These are phyloP conservation scores for Strigamia crassipes DNA, from an alignment of 2,888 invertebrate genomes.

Conservation along the genomic window DNA sequence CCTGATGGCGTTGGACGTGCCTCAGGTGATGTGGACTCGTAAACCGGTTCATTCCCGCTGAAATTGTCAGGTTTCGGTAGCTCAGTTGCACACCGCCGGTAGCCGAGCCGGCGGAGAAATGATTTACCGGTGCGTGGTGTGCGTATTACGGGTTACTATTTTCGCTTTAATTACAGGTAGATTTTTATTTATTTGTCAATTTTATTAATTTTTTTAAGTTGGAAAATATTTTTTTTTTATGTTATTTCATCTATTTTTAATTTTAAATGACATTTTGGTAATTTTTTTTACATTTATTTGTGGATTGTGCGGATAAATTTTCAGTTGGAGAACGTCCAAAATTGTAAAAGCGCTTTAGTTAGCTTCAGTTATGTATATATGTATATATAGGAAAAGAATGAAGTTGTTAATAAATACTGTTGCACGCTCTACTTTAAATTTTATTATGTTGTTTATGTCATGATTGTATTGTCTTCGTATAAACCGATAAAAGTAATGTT, in stretches of 20 bases:
- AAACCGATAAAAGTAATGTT: neutral
- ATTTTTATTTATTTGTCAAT: too few species aligned
- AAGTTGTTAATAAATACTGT: neutral
- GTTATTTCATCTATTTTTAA: neutral
- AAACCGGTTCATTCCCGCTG: constrained; percentile 18
- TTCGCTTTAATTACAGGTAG: neutral
- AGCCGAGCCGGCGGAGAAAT: neutral
- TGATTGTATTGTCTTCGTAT: neutral
- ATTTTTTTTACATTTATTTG: neutral
- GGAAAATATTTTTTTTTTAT: neutral
- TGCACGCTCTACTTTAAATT: neutral
- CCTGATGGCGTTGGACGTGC: constrained; percentile 28
- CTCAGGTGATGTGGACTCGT: constrained; percentile 3
- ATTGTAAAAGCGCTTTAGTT: neutral
- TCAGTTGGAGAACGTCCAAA: neutral
- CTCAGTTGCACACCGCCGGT: neutral
- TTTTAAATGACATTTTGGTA: neutral
- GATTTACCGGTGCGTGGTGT: neutral
- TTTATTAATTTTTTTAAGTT: too few species aligned
- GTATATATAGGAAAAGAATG: neutral
- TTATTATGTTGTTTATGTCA: neutral
- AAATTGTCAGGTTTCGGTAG: neutral
- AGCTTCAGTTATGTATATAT: neutral
- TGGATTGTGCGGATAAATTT: neutral
- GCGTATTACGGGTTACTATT: neutral